Evolutionary conservation across 1,140 invertebrate genomes (phyloP).

Genomic region (Caligus rogercresseyi): DNA sequence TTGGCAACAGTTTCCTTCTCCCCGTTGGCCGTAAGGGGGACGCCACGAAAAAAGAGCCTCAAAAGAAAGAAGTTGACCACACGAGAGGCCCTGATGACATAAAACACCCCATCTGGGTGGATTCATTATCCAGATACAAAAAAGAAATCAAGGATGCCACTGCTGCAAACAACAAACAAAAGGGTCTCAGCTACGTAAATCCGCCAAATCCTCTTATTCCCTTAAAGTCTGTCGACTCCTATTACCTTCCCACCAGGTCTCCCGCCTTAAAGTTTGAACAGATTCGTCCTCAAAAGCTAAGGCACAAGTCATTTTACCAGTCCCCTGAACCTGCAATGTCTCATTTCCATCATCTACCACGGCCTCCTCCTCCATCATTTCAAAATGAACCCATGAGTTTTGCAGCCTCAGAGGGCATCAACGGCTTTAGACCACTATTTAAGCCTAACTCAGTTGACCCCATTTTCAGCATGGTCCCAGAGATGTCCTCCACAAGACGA

Average conservation of each 20-base stretch:
- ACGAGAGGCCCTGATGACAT: slow-evolving; percentile 13
- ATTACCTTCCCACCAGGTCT: not conserved
- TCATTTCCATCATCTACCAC: not conserved
- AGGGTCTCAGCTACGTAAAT: not conserved
- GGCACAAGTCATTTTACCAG: not conserved
- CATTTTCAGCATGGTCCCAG: not conserved
- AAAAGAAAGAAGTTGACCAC: not conserved
- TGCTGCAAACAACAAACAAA: not conserved
- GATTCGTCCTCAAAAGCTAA: not conserved
- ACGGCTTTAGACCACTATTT: slow-evolving; percentile 2
- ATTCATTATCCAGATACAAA: not conserved
- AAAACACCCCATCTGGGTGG: slow-evolving; percentile 15
- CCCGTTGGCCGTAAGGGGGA: slow-evolving; percentile 13
- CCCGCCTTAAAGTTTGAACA: not conserved
- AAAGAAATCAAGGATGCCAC: not conserved
- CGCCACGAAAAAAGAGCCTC: not conserved
- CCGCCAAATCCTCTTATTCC: slow-evolving; percentile 3
- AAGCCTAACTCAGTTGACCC: not conserved
- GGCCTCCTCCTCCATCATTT: not conserved
- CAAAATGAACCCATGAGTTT: not conserved
- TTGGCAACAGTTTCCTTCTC: not conserved
- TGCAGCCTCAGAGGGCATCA: not conserved
- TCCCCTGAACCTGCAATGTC: not conserved
- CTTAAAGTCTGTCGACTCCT: not conserved
- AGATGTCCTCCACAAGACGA: not conserved